A percentile compares a stretch with the other conserved stretches of the same genome.
Conservation (phyloP, 2,888 invertebrate genomes). For the Cerceris ruficornis region DNA sequence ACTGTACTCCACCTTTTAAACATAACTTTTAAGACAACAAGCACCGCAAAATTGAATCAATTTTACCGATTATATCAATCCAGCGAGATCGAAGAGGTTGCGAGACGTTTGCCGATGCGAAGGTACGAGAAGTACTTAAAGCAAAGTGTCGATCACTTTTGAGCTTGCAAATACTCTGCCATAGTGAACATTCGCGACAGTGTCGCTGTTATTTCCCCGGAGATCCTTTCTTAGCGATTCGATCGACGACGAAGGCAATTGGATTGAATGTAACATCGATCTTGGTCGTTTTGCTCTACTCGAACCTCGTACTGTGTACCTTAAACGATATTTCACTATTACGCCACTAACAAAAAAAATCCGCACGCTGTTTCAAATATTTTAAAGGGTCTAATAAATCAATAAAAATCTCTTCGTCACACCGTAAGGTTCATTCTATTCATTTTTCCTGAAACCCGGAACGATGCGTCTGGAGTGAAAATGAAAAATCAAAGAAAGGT, state of each 20-base stretch:
- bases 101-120: neutral
- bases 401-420: conserved; percentile 42
- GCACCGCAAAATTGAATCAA: conserved; percentile 32
- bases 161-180: conserved; percentile 16
- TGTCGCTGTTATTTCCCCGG: neutral
- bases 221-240: neutral
- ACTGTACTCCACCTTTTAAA: conserved; percentile 39
- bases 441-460: neutral
- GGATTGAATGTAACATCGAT: conserved; percentile 46
- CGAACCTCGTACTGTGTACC: conserved; percentile 64
- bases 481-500: neutral
- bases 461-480: neutral
- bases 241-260: conserved; percentile 3
- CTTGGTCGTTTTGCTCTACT: conserved; percentile 61
- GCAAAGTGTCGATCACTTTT: conserved; percentile 23
- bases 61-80: neutral
- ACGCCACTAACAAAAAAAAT: conserved; percentile 69
- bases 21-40: conserved; percentile 38
- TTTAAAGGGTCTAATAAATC: conserved; percentile 78
- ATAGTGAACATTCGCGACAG: neutral
- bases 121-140: neutral
- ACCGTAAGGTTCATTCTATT: neutral
- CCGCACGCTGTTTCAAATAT: conserved; percentile 76
- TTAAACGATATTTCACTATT: conserved; percentile 70
- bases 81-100: neutral